Percentiles rank a stretch among this genome's conserved stretches.
Evolutionary conservation across 1,140 invertebrate species (phyloP).

Genomic region (Pseudobourletiella spinata): DNA sequence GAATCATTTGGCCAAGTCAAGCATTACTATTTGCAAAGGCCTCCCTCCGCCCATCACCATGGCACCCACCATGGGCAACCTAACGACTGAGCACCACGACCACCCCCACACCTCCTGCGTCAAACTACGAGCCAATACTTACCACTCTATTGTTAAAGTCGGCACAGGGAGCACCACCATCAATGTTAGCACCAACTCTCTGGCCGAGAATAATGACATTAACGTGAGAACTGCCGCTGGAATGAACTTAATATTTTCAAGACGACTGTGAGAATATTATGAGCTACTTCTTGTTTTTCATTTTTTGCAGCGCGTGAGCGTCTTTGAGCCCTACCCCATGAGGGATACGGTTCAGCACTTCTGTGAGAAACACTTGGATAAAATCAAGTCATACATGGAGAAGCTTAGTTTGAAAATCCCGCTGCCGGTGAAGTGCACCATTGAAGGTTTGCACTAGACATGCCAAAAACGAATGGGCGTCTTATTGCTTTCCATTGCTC

Average conservation of each 20-base stretch:
- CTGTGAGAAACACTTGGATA: constrained; percentile 85
- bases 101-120: no score
- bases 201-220: neutral
- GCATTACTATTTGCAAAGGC: neutral
- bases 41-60: neutral
- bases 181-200: neutral
- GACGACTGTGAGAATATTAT: no score
- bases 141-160: neutral
- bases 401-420: constrained; percentile 73
- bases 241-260: no score
- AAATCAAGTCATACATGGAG: constrained; percentile 82
- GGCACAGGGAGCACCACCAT: neutral
- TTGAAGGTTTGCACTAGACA: constrained; percentile 64
- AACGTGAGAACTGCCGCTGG: neutral
- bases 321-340: constrained; percentile 79
- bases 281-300: neutral
- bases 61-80: neutral
- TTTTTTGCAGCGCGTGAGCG: constrained; percentile 62
- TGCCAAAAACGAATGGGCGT: neutral
- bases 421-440: constrained; percentile 80
- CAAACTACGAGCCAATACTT: no score
- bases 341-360: constrained; percentile 85
- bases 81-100: no score
- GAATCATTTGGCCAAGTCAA: constrained; percentile 2
- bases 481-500: neutral